phyloP scores from a whole-genome alignment of 1,140 invertebrate genomes.

The Ericerus pela region DNA sequence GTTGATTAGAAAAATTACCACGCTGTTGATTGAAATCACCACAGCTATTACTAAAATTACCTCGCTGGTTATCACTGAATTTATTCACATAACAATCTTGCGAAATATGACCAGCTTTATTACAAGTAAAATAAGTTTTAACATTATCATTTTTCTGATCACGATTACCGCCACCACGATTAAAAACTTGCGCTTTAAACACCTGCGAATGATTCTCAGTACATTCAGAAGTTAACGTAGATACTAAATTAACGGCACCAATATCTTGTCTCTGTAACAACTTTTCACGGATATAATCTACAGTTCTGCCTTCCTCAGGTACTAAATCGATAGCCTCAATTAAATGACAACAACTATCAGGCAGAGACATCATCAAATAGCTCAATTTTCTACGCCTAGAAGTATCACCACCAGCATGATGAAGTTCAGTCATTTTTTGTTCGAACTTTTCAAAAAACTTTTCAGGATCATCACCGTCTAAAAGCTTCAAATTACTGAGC shows the following conservation, averaged over 20 bases:
- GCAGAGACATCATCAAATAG: background rate
- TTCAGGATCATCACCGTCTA: background rate
- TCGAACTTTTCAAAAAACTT: background rate
- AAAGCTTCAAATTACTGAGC: background rate
- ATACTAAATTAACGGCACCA: background rate
- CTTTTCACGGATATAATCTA: background rate
- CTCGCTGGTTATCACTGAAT: background rate
- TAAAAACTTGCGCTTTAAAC: background rate
- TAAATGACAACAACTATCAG: background rate
- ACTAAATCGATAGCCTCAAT: background rate
- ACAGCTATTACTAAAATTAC: background rate
- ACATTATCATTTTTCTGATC: no score
- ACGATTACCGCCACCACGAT: no score
- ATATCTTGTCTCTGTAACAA: background rate
- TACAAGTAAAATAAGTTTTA: background rate
- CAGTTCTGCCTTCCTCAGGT: background rate
- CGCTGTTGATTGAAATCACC: background rate
- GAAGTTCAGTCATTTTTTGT: background rate
- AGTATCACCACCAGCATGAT: background rate
- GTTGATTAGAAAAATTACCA: background rate
- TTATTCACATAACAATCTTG: background rate
- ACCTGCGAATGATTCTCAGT: background rate
- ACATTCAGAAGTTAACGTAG: background rate
- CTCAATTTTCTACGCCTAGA: background rate
- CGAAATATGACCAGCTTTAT: background rate